Conservation (phyloP, 2,888 invertebrate species). For the Zygaena filipendulae region DNA sequence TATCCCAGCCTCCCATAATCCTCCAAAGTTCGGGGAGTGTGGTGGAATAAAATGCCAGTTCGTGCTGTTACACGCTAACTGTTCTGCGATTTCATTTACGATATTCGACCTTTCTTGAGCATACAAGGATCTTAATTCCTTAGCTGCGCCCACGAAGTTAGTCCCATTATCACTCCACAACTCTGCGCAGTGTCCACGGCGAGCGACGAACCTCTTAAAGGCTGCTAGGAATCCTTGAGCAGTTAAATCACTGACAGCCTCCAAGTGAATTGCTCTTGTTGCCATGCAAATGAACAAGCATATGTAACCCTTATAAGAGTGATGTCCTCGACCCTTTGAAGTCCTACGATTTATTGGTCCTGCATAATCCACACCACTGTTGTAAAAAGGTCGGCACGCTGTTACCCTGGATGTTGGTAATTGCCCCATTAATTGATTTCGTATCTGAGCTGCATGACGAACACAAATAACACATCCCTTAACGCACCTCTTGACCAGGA, state of each 20-base stretch:
- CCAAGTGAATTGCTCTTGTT: slow-evolving; percentile 9
- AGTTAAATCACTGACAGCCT: slow-evolving; percentile 8
- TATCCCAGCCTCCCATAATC: slow-evolving; percentile 1
- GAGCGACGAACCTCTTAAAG: slow-evolving; percentile 9
- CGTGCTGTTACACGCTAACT: slow-evolving; percentile 1
- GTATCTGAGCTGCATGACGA: slow-evolving; percentile 5
- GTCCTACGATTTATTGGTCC: slow-evolving; percentile 11
- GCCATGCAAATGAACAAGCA: slow-evolving; percentile 9
- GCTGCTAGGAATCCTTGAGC: slow-evolving; percentile 7
- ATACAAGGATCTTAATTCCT: background rate
- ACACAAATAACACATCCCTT: slow-evolving; percentile 10
- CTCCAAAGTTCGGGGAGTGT: slow-evolving; percentile 4
- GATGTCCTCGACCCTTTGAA: slow-evolving; percentile 13
- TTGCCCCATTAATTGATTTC: slow-evolving; percentile 13
- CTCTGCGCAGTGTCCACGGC: slow-evolving; percentile 8
- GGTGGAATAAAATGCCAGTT: slow-evolving; percentile 6
- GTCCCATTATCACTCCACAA: slow-evolving; percentile 13
- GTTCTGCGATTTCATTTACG: slow-evolving; percentile 4
- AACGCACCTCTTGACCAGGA: slow-evolving; percentile 7
- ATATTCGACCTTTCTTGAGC: slow-evolving; percentile 2
- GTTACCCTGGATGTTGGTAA: slow-evolving; percentile 11
- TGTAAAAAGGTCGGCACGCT: slow-evolving; percentile 4
- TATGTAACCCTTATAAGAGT: slow-evolving; percentile 10
- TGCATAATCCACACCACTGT: slow-evolving; percentile 13
- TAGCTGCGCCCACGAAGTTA: slow-evolving; percentile 6